Evolutionary conservation across 2,888 invertebrate species (phyloP).

Genomic region (Acanthosepion esculentum): DNA sequence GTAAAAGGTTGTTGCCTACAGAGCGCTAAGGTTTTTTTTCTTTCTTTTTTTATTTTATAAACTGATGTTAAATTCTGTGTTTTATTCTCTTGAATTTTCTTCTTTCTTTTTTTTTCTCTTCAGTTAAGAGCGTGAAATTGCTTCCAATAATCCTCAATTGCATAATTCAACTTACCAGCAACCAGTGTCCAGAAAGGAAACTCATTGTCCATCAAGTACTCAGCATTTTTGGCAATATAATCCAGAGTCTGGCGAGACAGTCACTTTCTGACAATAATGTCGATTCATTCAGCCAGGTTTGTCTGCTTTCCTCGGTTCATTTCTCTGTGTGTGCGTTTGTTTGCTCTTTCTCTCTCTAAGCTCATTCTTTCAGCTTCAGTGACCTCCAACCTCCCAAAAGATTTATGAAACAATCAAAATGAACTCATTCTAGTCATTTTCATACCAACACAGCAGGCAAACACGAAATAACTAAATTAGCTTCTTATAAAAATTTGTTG

Average conservation of each 20-base stretch:
- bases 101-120: not conserved
- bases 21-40: no score
- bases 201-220: not conserved
- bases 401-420: no score
- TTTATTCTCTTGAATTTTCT: not conserved
- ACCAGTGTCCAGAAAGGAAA: not conserved
- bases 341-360: not conserved
- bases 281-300: not conserved
- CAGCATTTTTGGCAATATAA: not conserved
- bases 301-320: not conserved
- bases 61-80: no score
- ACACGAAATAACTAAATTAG: no score
- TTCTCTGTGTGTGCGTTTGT: not conserved
- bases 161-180: not conserved
- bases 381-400: no score
- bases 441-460: no score
- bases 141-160: constrained; percentile 6
- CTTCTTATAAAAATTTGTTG: no score
- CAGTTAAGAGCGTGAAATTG: not conserved
- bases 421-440: no score
- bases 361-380: no score
- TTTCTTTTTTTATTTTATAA: no score
- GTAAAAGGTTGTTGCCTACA: no score
- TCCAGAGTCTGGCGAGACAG: not conserved
- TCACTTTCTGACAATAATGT: not conserved